Evolutionary conservation across 1,140 invertebrate species (phyloP), one percentile per base, ranked within the genome.

Genomic region (Capitella teleta): DNA sequence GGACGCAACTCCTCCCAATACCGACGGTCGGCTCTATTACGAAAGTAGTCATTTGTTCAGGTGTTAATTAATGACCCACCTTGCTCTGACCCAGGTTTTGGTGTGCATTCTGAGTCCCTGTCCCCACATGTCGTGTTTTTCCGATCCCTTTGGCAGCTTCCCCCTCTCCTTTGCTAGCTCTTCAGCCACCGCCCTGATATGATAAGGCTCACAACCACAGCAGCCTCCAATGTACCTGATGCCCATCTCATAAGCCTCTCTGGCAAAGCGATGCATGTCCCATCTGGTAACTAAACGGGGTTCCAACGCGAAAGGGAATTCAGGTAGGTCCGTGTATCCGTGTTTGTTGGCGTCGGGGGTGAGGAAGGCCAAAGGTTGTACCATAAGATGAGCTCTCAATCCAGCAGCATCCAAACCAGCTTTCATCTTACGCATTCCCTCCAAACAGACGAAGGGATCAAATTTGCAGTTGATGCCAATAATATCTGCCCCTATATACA

Each of bases 241-340:
- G 4, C 72, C 72, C 6, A 72, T 51, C 14, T 73, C 61, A 43
- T 68, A 74, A 1, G 72, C 72, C 25, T 69, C 55, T 2, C 72
- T 41, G 1, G 72, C 72, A 49, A 64, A 74, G 16, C 55, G 52
- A 18, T 74, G 72, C 57, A 74, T 70, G 47, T 74, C 72, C 63
- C 65, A 74, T 25, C 71, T 56, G 2, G 66, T 73, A 38, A 63
- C 67, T n/a, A 74, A 61, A 12, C 72, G 52, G 1, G 70, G 66
- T 51, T 74, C 72, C 37, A 74, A 50, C 42, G 57, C 70, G 49
- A 74, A 74, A 16, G 72, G 72, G 47, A 74, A 74, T 54, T 74
- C 72, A 8, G 72, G 72, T 12, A 74, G 58, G 51, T 74, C 72
- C 45, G 74, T 74, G 58, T 74, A 74, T 24, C 72, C 72, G 50